phyloP scores from a whole-genome alignment of 2,888 invertebrate species.

The Minunthozetes semirufus region DNA sequence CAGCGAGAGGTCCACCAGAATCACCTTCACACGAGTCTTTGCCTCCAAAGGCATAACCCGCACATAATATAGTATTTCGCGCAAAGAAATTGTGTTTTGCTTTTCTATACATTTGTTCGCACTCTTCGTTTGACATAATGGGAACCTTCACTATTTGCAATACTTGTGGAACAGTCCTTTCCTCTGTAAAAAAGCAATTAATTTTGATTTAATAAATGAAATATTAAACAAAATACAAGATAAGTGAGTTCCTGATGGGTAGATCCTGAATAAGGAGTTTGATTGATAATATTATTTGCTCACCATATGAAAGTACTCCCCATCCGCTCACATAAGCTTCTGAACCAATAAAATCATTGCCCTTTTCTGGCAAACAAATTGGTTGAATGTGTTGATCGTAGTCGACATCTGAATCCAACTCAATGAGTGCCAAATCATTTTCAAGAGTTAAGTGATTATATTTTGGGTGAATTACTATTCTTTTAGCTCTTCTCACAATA shows the following conservation, averaged over 20 bases:
- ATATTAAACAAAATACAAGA: background rate
- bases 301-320: constrained; percentile 80
- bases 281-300: constrained; percentile 43
- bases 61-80: constrained; percentile 76
- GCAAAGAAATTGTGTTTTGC: constrained; percentile 80
- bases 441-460: constrained; percentile 84
- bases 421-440: constrained; percentile 77
- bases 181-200: background rate
- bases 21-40: constrained; percentile 93
- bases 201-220: constrained; percentile 46
- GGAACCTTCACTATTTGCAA: constrained; percentile 83
- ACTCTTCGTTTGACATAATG: constrained; percentile 79
- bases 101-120: constrained; percentile 86
- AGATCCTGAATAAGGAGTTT: background rate
- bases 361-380: constrained; percentile 67
- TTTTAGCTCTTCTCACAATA: constrained; percentile 55
- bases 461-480: constrained; percentile 76
- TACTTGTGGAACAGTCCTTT: constrained; percentile 13
- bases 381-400: constrained; percentile 83
- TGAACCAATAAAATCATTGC: constrained; percentile 69
- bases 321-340: constrained; percentile 85
- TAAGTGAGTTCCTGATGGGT: too few relatives aligned
- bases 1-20: constrained; percentile 79
- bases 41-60: constrained; percentile 83
- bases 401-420: constrained; percentile 70